Evolutionary conservation across 2,888 invertebrate species (phyloP), one percentile per base, ranked within the genome.

Genomic region (Andrena haemorrhoa): DNA sequence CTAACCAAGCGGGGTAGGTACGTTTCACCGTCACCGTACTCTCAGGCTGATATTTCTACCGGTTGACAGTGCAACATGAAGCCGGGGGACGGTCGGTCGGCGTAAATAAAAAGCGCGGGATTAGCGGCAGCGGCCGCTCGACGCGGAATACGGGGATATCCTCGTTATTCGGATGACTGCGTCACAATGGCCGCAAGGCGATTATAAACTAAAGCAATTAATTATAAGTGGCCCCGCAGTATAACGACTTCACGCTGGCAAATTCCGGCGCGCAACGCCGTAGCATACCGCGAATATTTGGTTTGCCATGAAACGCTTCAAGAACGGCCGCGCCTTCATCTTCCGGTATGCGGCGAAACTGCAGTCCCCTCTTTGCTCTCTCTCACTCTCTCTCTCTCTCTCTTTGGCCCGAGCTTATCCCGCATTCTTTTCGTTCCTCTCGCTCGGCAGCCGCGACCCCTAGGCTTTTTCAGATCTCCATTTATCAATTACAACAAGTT

Each of bases 131-230:
- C 65, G 20, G 73, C 41, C 58, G 72, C 75, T 76, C 51, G 77
- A 76, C 65, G 60, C 56, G 65, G 47, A 69, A 47, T 33, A 74
- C 79, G 69, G 72, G 41, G 81, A 70, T 89, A 89, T 90, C 85
- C 86, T 70, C 83, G 83, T 88, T 88, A 88, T 88, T 89, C 85
- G 84, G 72, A 82, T 75, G 80, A 80, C 78, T 74, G 83, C 84
- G 74, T 89, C 85, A 89, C 88, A 90, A 90, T 90, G 75, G 86
- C 87, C 85, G 70, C 89, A 88, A 90, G 88, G 87, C 87, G 90
- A 90, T 91, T 92, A 92, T 92, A 91, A 92, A 91, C 91, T 91
- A 88, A 87, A 88, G 89, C 90, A 89, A 92, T 92, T 92, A 91
- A 92, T 91, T 91, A 89, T 89, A 88, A 89, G 90, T 88, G 86